A percentile compares a stretch with the other conserved stretches of the same genome.
phyloP scores from a whole-genome alignment of 1,140 invertebrate genomes.

The Brachionus manjavacas region DNA sequence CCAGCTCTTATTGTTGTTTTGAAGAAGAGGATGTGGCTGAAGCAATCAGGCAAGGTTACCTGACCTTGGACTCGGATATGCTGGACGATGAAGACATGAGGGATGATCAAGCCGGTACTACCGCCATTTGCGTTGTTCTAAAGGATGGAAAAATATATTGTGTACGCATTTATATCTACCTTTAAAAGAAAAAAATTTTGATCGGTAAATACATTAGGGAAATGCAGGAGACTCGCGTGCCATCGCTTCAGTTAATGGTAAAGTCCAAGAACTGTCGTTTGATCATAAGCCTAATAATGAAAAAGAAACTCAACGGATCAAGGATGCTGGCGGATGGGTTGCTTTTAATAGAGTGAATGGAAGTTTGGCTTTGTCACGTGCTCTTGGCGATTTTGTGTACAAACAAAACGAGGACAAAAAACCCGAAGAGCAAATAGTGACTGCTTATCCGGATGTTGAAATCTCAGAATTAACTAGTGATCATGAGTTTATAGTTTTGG shows the following conservation, averaged over 20 bases:
- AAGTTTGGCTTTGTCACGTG: slow-evolving; percentile 87
- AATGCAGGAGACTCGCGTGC: slow-evolving; percentile 94
- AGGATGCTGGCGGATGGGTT: slow-evolving; percentile 85
- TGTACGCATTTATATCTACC: slow-evolving; percentile 59
- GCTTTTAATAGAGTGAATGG: slow-evolving; percentile 92
- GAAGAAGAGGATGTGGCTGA: slow-evolving; percentile 72
- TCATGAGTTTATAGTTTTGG: slow-evolving; percentile 91
- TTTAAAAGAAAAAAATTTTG: background rate
- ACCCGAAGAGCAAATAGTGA: slow-evolving; percentile 91
- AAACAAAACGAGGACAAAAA: slow-evolving; percentile 79
- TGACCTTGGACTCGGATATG: slow-evolving; percentile 84
- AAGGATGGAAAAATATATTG: slow-evolving; percentile 71
- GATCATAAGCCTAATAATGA: slow-evolving; percentile 92
- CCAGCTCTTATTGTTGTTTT: background rate
- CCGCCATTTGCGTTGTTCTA: slow-evolving; percentile 79
- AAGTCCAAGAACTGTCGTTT: slow-evolving; percentile 68
- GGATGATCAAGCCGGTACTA: slow-evolving; percentile 86
- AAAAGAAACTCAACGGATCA: slow-evolving; percentile 72
- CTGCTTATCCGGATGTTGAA: slow-evolving; percentile 86
- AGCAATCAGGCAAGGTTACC: slow-evolving; percentile 79
- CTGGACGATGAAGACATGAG: slow-evolving; percentile 69
- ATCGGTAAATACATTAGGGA: slow-evolving; percentile 59
- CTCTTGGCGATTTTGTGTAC: slow-evolving; percentile 93
- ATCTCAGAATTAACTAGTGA: slow-evolving; percentile 73
- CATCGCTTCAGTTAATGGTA: slow-evolving; percentile 68